Conservation (phyloP, 2,888 invertebrate species). For the Timema cristinae region DNA sequence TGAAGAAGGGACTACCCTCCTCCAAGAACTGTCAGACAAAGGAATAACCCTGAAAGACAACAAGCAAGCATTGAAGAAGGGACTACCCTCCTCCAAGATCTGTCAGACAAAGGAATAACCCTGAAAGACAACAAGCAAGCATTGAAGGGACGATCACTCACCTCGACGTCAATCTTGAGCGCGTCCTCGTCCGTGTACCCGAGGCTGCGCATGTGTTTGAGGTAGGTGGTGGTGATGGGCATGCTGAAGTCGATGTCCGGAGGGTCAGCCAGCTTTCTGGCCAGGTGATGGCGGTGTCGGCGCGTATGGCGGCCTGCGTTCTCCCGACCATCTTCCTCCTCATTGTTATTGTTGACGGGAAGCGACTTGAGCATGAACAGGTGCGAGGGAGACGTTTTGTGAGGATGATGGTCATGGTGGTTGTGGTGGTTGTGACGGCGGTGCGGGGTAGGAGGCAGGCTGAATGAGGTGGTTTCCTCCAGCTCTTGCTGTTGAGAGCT, state of each 20-base stretch:
- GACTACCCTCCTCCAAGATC: neutral
- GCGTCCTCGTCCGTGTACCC: constrained; percentile 60
- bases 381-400: constrained; percentile 19
- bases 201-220: constrained; percentile 77
- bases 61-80: neutral
- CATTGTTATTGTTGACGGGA: constrained; percentile 18
- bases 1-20: too few species aligned
- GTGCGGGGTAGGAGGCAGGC: constrained; percentile 6
- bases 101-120: too few species aligned
- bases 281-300: constrained; percentile 32
- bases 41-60: neutral
- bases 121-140: neutral
- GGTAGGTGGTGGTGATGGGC: constrained; percentile 85
- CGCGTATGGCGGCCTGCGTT: constrained; percentile 54
- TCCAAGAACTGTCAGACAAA: too few species aligned
- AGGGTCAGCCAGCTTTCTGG: constrained; percentile 44
- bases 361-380: constrained; percentile 11
- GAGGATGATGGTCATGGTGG: constrained; percentile 22
- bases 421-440: constrained; percentile 13
- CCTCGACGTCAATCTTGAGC: constrained; percentile 52
- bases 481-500: neutral
- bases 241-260: constrained; percentile 69
- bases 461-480: neutral
- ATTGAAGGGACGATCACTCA: constrained; percentile 18
- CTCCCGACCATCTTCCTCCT: constrained; percentile 41